phyloP scores from a whole-genome alignment of 2,113 vertebrate genomes.

The Prionailurus bengalensis region DNA sequence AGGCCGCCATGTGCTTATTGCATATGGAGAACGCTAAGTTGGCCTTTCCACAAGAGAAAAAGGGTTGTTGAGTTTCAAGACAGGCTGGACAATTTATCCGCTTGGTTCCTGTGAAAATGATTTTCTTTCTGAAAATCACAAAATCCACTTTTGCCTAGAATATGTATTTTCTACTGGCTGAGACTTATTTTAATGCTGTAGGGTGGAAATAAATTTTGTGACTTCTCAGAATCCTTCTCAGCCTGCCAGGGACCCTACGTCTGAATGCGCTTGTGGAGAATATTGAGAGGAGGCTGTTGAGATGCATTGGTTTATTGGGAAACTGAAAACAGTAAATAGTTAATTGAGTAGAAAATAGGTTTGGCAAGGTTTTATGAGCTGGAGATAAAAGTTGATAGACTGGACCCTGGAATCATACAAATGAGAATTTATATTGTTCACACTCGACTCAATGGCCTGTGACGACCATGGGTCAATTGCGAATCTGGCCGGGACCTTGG shows the following conservation, averaged over 20 bases:
- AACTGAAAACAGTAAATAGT: conserved; percentile 54
- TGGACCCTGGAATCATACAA: not conserved
- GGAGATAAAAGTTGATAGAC: conserved; percentile 38
- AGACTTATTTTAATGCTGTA: not conserved
- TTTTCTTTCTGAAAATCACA: conserved; percentile 44
- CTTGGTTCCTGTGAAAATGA: not conserved
- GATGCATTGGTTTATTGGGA: conserved; percentile 16
- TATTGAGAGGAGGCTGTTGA: not conserved
- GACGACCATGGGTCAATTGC: not conserved
- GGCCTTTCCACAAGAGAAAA: not conserved
- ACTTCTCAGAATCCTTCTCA: conserved; percentile 58
- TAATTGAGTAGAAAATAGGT: conserved; percentile 75
- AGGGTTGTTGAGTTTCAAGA: not conserved
- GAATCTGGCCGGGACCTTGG: not conserved
- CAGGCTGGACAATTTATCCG: not conserved
- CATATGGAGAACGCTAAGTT: not conserved
- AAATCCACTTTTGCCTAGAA: not conserved
- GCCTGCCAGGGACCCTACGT: not conserved
- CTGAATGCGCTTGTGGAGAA: not conserved
- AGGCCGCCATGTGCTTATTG: too few relatives aligned
- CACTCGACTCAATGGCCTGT: not conserved
- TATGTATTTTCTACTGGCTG: not conserved
- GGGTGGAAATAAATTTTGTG: conserved; percentile 16
- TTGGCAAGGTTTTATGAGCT: conserved; percentile 60
- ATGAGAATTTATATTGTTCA: not conserved